Base-by-base conservation (phyloP, 2,113 vertebrate species). In the Cinclus mexicanus region DNA sequence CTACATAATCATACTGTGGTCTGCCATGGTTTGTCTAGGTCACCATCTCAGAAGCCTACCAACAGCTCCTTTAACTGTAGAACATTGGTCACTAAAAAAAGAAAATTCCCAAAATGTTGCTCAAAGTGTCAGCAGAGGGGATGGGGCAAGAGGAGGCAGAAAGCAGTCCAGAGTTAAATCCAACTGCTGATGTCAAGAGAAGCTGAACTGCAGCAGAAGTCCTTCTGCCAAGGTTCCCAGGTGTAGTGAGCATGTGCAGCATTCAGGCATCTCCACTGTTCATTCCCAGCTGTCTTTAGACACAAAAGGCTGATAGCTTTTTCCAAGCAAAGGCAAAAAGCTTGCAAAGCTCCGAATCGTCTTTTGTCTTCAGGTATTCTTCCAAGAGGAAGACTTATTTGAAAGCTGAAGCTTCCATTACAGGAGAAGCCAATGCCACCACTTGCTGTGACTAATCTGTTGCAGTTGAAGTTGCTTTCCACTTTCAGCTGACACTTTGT, bases 291-390 rank as follows among this genome's bases (percentile, higher is more conserved):
- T 57, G 42, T 26, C 56, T 82, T 71, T 16, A 59, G 35, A 75
- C 39, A 70, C 14, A 55, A 63, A 85, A 67, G 15, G 17, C 37
- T 47, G 12, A 19, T 7, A 18, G 25, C 14, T 50, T 49, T 49
- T 50, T 55, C 63, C 31, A 63, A 52, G 65, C 12, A 87, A 76
- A 80, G 31, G 3, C 14, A 50, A 50, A 50, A 25, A 50, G 15
- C 35, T 42, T 42, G 29, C 25, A 29, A 65, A 69, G 10, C 26
- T 60, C 44, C 59, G 28, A 76, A n/a, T 31, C 0, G 0, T 26
- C 20, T 68, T 65, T 23, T 0, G 0, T 24, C 7, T 80, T 69
- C 24, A 6, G 9, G 7, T 33, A 35, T 23, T 52, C 15, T 80
- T 59, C 29, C n/a, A 72, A 74, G 24, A 47, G 19, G 35, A 56